These are phyloP conservation scores for Athene cunicularia DNA, from an alignment of 2,113 vertebrate species.

Conservation along the genomic window DNA sequence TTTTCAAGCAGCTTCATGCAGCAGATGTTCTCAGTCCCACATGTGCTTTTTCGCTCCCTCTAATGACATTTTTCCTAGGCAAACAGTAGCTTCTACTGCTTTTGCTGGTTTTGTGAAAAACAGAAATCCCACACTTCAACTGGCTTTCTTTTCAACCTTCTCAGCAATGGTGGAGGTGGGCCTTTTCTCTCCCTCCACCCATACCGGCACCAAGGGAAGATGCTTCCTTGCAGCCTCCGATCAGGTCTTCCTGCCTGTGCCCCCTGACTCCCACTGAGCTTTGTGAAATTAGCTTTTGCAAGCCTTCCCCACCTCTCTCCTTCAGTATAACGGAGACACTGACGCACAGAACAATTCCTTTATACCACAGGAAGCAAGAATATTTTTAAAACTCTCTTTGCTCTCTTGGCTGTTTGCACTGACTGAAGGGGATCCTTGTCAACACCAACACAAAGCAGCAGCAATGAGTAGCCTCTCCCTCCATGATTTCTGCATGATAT, in stretches of 20 bases:
- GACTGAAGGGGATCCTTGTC: background rate
- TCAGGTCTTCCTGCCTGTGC: background rate
- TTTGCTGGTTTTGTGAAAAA: conserved; percentile 59
- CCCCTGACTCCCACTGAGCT: background rate
- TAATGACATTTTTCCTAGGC: conserved; percentile 71
- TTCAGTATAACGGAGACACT: background rate
- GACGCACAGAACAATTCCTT: background rate
- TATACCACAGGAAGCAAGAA: background rate
- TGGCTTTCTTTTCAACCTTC: conserved; percentile 44
- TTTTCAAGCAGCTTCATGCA: conserved; percentile 27
- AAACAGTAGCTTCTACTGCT: conserved; percentile 66
- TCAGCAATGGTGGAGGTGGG: conserved; percentile 27
- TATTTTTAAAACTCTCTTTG: background rate
- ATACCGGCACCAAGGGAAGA: conserved; percentile 1
- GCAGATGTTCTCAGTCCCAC: conserved; percentile 75
- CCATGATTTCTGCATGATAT: rapidly evolving
- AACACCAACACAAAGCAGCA: background rate
- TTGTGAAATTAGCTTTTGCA: background rate
- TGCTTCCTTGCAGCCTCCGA: background rate
- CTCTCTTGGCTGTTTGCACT: background rate
- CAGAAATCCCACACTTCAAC: conserved; percentile 22
- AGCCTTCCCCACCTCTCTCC: background rate
- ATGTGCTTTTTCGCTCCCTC: conserved; percentile 56
- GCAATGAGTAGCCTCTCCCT: background rate
- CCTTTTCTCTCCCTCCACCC: background rate